These are phyloP conservation scores for Thermophis baileyi DNA, from an alignment of 2,113 vertebrate genomes.

Conservation along the genomic window DNA sequence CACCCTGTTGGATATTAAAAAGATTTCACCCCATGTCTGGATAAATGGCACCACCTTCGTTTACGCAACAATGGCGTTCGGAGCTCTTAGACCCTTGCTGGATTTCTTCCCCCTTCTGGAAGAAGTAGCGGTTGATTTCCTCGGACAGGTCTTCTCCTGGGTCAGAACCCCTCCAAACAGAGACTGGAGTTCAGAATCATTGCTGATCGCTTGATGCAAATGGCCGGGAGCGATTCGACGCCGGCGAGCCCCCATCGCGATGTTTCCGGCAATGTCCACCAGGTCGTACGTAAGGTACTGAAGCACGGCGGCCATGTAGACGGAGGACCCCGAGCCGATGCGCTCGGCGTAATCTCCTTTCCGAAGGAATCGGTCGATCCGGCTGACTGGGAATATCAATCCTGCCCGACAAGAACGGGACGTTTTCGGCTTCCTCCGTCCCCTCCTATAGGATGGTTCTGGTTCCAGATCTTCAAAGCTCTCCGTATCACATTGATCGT, in stretches of 20 bases:
- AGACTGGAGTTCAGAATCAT: conserved; percentile 67
- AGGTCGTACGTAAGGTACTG: conserved; percentile 73
- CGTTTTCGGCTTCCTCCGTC: background rate
- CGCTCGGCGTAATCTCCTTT: conserved; percentile 62
- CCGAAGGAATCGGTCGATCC: conserved; percentile 69
- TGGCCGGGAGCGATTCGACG: conserved; percentile 60
- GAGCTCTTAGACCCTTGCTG: background rate
- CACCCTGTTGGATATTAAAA: background rate
- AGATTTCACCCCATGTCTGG: background rate
- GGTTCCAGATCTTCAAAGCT: background rate
- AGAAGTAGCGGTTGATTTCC: conserved; percentile 46
- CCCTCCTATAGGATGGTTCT: background rate
- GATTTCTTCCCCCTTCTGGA: conserved; percentile 55
- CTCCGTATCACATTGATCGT: background rate
- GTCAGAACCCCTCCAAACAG: conserved; percentile 58
- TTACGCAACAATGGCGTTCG: background rate
- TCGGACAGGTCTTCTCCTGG: conserved; percentile 55
- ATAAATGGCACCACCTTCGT: background rate
- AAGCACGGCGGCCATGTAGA: conserved; percentile 70
- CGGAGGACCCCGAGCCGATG: conserved; percentile 55
- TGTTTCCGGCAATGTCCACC: conserved; percentile 70
- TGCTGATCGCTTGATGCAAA: conserved; percentile 62
- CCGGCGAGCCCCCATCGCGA: conserved; percentile 61
- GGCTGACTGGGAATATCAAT: conserved; percentile 72
- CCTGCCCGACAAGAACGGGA: conserved; percentile 61